phyloP scores from a whole-genome alignment of 2,113 vertebrate species.

The Crotophaga sulcirostris region DNA sequence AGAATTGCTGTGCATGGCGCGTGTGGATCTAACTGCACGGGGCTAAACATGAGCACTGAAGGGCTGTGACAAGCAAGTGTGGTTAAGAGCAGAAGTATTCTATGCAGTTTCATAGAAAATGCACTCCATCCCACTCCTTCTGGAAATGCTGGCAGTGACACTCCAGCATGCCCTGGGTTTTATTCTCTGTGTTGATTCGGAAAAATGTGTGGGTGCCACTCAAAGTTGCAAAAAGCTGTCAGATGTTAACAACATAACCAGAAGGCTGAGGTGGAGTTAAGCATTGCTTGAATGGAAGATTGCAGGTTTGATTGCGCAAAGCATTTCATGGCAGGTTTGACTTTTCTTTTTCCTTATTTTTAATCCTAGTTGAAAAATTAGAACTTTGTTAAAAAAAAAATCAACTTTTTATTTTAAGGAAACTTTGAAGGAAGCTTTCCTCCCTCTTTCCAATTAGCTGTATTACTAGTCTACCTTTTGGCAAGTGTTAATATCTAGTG shows the following conservation, averaged over 20 bases:
- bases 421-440: neutral
- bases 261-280: constrained; percentile 21
- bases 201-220: constrained; percentile 27
- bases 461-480: neutral
- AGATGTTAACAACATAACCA: constrained; percentile 16
- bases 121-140: constrained; percentile 7
- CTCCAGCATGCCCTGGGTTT: neutral
- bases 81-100: neutral
- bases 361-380: neutral
- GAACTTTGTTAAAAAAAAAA: neutral
- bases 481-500: neutral
- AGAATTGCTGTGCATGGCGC: neutral
- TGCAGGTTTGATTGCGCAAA: neutral
- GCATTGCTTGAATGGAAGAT: neutral
- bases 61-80: neutral
- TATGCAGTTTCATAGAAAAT: neutral
- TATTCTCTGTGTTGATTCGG: constrained; percentile 9
- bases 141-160: constrained; percentile 6
- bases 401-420: neutral
- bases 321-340: neutral
- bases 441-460: neutral
- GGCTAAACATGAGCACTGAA: neutral
- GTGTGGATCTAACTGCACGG: neutral
- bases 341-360: neutral
- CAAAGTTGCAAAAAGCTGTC: constrained; percentile 30